Conservation (phyloP, 2,888 invertebrate species). For the Balanococcus diminutus region DNA sequence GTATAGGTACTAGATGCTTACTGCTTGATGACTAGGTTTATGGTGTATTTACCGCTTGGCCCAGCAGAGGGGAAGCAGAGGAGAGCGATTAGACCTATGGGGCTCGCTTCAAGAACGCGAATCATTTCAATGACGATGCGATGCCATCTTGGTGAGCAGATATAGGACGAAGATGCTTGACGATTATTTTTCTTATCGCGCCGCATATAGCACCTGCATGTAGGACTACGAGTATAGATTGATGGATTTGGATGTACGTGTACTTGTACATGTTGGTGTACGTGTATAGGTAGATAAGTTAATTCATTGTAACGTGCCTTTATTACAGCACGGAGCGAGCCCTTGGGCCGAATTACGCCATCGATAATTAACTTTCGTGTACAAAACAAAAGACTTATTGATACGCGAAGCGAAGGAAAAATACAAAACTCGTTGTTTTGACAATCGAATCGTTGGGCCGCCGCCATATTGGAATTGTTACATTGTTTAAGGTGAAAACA, state of each 20-base stretch:
- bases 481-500: conserved; percentile 28
- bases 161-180: background rate
- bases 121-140: background rate
- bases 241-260: background rate
- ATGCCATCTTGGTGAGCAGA: background rate
- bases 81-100: background rate
- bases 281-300: background rate
- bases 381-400: conserved; percentile 41
- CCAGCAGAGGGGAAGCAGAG: no score
- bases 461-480: conserved; percentile 45
- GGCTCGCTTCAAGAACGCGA: background rate
- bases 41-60: no score
- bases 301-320: background rate
- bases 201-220: background rate
- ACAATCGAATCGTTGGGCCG: conserved; percentile 38
- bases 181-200: background rate
- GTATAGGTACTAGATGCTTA: no score
- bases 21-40: no score
- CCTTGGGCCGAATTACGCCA: conserved; percentile 55
- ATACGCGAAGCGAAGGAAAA: conserved; percentile 16
- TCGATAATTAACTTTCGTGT: conserved; percentile 52
- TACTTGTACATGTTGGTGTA: background rate
- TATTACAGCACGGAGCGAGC: conserved; percentile 32
- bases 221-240: background rate
- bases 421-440: conserved; percentile 33